Conservation (phyloP, 2,113 vertebrate species). For the Meles meles region DNA sequence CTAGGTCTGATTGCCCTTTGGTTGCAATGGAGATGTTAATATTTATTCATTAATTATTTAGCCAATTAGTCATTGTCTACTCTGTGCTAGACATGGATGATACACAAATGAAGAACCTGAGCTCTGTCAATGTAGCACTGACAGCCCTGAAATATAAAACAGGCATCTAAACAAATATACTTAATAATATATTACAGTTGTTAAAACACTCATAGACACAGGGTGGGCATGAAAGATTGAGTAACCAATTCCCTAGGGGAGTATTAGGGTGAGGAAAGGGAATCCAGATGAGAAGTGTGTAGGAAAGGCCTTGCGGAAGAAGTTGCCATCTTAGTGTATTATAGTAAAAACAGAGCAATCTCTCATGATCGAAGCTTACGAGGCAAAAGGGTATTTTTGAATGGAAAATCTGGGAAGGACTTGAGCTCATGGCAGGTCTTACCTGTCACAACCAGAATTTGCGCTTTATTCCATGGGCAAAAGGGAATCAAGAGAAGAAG, state of each 20-base stretch:
- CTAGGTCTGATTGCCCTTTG: background rate
- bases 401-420: background rate
- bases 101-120: background rate
- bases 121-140: background rate
- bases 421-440: background rate
- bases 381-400: background rate
- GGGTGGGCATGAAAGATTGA: background rate
- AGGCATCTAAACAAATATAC: background rate
- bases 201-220: background rate
- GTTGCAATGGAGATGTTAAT: background rate
- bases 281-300: background rate
- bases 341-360: background rate
- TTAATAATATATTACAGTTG: background rate
- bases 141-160: background rate
- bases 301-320: background rate
- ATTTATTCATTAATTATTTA: slow-evolving; percentile 37
- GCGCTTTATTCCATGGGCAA: background rate
- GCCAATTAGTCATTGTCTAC: background rate
- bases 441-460: background rate
- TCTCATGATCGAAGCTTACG: background rate
- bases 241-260: background rate
- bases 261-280: background rate
- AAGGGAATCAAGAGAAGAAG: background rate
- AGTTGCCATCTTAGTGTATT: background rate
- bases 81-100: background rate